Evolutionary conservation across 1,140 invertebrate species (phyloP), one percentile per base, ranked within the genome.

Genomic region (Cyclargus thomasi): DNA sequence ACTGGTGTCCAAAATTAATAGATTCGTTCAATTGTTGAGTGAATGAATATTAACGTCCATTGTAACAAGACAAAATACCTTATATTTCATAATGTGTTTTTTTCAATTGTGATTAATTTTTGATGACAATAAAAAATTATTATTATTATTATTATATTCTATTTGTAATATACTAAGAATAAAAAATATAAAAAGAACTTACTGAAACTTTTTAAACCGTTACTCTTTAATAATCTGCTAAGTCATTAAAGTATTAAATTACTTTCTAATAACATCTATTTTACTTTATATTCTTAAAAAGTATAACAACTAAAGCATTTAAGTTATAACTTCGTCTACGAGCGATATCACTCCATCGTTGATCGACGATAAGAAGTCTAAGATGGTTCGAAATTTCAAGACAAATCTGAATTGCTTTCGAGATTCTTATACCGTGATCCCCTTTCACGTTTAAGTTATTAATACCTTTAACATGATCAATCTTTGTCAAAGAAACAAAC

Each of bases 401-500:
- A 59, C 55, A 20, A 59, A 59, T 59, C 55, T 11, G 20, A 59
- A 59, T 59, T 59, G 20, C 55, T 59, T 59, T 59, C 55, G 18
- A 59, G 18, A 20, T 59, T 18, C n/a, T 59, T 59, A 59, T 11
- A 20, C 55, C 55, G 17, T 11, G 55, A 21, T 59, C 17, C 20
- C 55, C 53, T 20, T 57, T 59, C 17, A 59, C 55, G 55, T 18
- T 59, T 20, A 20, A 59, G 55, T 59, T 59, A 59, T 59, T 59
- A 59, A 59, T 59, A 59, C 17, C 55, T 22, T 59, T 20, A 59
- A 59, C 23, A 69, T 21, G 17, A 64, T 35, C 63, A 57, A 57
- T 29, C 53, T 35, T 21, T 57, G 20, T 57, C 63, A 78, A 78
- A 82, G 74, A 80, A 84, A 78, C 74, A 65, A 57, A 74, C 76